phyloP scores from a whole-genome alignment of 2,888 invertebrate genomes.

The Nowickia ferox region DNA sequence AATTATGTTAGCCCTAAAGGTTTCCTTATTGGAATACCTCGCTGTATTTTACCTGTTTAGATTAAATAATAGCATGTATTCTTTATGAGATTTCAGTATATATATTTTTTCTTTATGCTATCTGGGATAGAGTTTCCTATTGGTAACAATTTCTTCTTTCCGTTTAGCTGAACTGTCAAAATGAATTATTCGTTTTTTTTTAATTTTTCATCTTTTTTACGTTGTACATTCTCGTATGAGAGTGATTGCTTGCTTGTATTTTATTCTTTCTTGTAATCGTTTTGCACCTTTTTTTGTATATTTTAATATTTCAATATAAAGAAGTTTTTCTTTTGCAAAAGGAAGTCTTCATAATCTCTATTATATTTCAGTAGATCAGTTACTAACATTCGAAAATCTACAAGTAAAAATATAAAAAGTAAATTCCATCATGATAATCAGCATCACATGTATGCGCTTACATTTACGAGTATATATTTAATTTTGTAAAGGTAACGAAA shows the following conservation, averaged over 20 bases:
- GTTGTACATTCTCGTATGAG: not conserved
- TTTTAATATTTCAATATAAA: constrained; percentile 25
- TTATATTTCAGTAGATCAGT: constrained; percentile 15
- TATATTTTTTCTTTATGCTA: not conserved
- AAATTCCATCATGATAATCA: not conserved
- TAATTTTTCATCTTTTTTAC: constrained; percentile 18
- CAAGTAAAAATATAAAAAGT: not conserved
- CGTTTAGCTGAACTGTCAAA: constrained; percentile 33
- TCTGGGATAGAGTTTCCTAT: constrained; percentile 3
- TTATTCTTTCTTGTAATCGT: not conserved
- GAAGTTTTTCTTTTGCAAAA: constrained; percentile 3
- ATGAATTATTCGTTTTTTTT: constrained; percentile 44
- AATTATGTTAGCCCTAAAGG: too few relatives aligned
- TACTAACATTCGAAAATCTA: not conserved
- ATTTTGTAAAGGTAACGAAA: too few relatives aligned
- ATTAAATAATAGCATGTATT: not conserved
- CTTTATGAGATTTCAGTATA: constrained; percentile 4
- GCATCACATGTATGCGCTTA: not conserved
- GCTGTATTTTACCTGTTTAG: not conserved
- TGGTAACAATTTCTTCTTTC: constrained; percentile 2
- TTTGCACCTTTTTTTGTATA: not conserved
- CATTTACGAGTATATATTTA: not conserved
- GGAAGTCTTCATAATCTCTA: constrained; percentile 16
- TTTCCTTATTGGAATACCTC: not conserved
- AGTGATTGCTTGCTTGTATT: constrained; percentile 9